Percentiles rank a stretch among this genome's conserved stretches.
phyloP scores from a whole-genome alignment of 2,888 invertebrate genomes.

The Camponotus fellah region DNA sequence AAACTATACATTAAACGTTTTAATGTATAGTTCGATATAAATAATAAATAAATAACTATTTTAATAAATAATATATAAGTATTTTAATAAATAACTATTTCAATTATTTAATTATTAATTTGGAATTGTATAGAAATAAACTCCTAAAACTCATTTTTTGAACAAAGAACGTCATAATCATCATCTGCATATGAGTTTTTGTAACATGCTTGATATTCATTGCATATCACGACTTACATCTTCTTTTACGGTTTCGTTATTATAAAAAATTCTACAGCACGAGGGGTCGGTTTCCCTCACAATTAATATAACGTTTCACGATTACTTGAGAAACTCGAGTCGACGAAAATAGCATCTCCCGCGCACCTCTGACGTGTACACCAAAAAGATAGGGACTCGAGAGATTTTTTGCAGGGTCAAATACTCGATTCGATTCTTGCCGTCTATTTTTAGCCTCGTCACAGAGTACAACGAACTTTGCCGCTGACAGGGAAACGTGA shows the following conservation, averaged over 20 bases:
- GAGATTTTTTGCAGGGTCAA: conserved; percentile 37
- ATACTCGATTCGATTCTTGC: conserved; percentile 32
- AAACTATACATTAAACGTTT: not conserved
- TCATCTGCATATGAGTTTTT: not conserved
- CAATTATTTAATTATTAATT: not conserved
- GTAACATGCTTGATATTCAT: not conserved
- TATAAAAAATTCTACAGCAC: not conserved
- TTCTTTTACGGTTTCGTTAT: not conserved
- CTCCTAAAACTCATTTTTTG: not conserved
- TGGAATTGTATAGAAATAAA: not conserved
- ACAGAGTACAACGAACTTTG: conserved; percentile 31
- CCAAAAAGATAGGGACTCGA: conserved; percentile 15
- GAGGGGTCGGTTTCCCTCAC: not conserved
- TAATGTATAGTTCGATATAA: not conserved
- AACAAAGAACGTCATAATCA: not conserved
- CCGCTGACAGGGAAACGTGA: conserved; percentile 40
- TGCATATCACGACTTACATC: not conserved
- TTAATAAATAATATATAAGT: no score
- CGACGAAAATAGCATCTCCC: conserved; percentile 25
- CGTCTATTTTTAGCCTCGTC: conserved; percentile 45
- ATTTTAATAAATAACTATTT: not conserved
- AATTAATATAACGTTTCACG: conserved; percentile 6
- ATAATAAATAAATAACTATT: not conserved
- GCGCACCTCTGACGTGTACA: not conserved
- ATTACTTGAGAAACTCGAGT: conserved; percentile 21